These are phyloP conservation scores for Eubasilissa regina DNA, from an alignment of 1,140 invertebrate species.

Conservation along the genomic window DNA sequence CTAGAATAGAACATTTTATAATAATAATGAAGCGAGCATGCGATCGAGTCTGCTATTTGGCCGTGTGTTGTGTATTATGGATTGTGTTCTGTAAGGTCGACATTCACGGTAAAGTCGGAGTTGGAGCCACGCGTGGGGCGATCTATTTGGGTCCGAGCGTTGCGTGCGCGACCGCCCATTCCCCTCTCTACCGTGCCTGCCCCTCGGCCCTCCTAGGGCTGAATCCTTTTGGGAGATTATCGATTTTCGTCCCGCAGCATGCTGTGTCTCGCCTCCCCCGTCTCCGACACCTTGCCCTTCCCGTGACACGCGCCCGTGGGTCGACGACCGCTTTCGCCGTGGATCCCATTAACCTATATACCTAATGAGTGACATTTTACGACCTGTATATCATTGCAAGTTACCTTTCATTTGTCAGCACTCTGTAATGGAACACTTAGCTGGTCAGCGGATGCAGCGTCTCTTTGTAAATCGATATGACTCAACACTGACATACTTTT, in stretches of 20 bases:
- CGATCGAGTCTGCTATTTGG: not conserved
- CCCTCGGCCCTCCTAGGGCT: slow-evolving; percentile 25
- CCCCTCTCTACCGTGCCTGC: not conserved
- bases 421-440: too few species aligned
- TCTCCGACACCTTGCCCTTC: slow-evolving; percentile 10
- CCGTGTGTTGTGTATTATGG: slow-evolving; percentile 16
- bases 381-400: slow-evolving; percentile 7
- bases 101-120: slow-evolving; percentile 14
- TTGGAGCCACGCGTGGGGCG: slow-evolving; percentile 17
- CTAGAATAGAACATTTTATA: not conserved
- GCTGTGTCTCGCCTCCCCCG: not conserved
- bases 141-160: slow-evolving; percentile 36
- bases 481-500: too few species aligned
- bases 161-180: slow-evolving; percentile 30
- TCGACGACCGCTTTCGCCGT: slow-evolving; percentile 45
- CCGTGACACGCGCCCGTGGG: slow-evolving; percentile 35
- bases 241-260: slow-evolving; percentile 42
- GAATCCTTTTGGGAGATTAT: slow-evolving; percentile 50
- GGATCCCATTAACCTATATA: slow-evolving; percentile 52
- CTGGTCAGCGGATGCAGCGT: too few species aligned
- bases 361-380: slow-evolving; percentile 48
- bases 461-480: too few species aligned
- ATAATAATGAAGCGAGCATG: not conserved
- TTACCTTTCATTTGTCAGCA: not conserved
- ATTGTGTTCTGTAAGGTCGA: slow-evolving; percentile 23